A percentile compares a stretch with the other conserved stretches of the same genome.
Conservation (phyloP, 2,113 vertebrate genomes). For the Siniperca chuatsi region DNA sequence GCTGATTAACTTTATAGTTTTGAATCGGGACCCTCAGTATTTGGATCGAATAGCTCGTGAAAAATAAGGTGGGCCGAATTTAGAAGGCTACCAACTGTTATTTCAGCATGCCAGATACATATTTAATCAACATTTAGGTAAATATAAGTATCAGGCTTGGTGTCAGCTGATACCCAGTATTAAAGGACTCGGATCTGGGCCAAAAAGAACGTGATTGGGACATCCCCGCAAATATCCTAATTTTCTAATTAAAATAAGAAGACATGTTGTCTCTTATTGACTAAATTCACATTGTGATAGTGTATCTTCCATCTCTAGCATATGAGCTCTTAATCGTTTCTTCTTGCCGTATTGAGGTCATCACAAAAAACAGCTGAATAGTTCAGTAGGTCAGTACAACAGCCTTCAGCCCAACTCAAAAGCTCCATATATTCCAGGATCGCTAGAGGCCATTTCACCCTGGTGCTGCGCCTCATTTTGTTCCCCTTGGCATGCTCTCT, state of each 20-base stretch:
- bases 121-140: neutral
- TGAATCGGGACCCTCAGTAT: neutral
- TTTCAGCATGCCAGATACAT: too few species aligned
- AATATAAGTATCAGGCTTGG: neutral
- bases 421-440: slow-evolving; percentile 17
- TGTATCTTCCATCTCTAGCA: too few species aligned
- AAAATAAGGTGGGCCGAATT: neutral
- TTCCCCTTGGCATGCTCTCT: slow-evolving; percentile 11
- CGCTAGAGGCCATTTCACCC: slow-evolving; percentile 33
- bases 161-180: too few species aligned
- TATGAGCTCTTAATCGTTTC: neutral
- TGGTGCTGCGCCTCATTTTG: slow-evolving; percentile 1
- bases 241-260: neutral
- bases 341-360: slow-evolving; percentile 22
- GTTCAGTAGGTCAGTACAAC: slow-evolving; percentile 37
- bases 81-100: neutral
- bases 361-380: slow-evolving; percentile 18
- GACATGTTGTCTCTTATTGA: neutral
- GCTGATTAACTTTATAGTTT: neutral
- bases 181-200: too few species aligned
- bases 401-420: slow-evolving; percentile 14
- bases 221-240: neutral
- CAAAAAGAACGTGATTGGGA: neutral
- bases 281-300: neutral
- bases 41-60: neutral